Evolutionary conservation across 2,888 invertebrate species (phyloP), one percentile per base, ranked within the genome.

Genomic region (Cepaea hortensis): DNA sequence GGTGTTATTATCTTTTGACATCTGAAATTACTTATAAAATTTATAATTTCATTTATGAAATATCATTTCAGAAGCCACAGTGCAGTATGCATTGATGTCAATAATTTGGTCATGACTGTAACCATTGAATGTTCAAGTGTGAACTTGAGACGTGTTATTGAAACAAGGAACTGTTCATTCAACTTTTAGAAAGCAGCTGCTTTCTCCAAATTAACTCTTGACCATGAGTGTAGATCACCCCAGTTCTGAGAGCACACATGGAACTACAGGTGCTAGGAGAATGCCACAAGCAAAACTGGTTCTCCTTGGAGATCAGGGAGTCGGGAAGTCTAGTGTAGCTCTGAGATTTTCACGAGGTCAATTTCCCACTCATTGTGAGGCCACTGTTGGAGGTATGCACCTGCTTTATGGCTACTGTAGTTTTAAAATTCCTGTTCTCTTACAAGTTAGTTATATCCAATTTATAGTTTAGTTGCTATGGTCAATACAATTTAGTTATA

Each of bases 271-370:
- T 11, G 79, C 70, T 23, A 70, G 70, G 3, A 92, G 97, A 97
- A 89, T 98, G 98, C 87, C 98, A 95, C 99, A 99, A 96, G 99
- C 99, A 95, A 99, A 99, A 95, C 96, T 99, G 95, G 99, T 99
- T 92, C 96, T 99, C 91, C 96, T 99, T 91, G 99, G 99, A 80
- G 99, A 99, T 96, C 99, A 98, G 90, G 99, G 99, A 83, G 99
- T 99, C 99, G 99, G 99, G 91, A 99, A 99, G 96, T 99, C 99
- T 85, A 99, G 99, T 95, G 96, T 99, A 94, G 99, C 99, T 91
- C 96, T 99, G 93, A 97, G 99, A 94, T 99, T 99, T 96, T 99
- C 99, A 92, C 99, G 99, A 96, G 99, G 99, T 91, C 99, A 99
- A 96, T 99, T 99, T 95, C 90, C 90, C 20, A 92, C 92, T 81